phyloP scores from a whole-genome alignment of 2,888 invertebrate species.

The Andrena praecox region DNA sequence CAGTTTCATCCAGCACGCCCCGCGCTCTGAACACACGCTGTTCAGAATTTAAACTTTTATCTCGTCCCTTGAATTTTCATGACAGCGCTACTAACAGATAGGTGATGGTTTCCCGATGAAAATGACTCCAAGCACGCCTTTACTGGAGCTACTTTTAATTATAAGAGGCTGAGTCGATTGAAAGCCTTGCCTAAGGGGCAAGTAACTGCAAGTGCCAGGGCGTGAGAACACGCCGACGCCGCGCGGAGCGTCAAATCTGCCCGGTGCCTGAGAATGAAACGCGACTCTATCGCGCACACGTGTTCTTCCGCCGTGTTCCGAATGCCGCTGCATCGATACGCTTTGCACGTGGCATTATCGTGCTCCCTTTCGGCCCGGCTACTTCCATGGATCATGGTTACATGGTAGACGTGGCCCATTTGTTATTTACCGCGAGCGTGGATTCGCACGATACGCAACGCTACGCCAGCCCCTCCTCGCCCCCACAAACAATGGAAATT shows the following conservation, averaged over 20 bases:
- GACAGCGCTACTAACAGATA: too few relatives aligned
- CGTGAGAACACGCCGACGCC: not conserved
- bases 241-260: not conserved
- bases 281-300: constrained; percentile 38
- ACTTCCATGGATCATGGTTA: constrained; percentile 74
- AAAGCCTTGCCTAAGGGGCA: too few relatives aligned
- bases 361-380: constrained; percentile 38
- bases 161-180: too few relatives aligned
- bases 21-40: too few relatives aligned
- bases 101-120: too few relatives aligned
- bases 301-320: constrained; percentile 60
- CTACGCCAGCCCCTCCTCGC: not conserved
- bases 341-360: constrained; percentile 66
- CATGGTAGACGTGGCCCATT: constrained; percentile 73
- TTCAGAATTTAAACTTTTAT: too few relatives aligned
- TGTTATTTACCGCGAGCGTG: constrained; percentile 71
- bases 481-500: constrained; percentile 59
- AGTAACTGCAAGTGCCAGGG: too few relatives aligned
- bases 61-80: too few relatives aligned
- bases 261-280: constrained; percentile 35
- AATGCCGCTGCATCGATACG: constrained; percentile 57
- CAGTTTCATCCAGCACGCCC: too few relatives aligned
- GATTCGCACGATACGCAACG: constrained; percentile 67
- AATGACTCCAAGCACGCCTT: too few relatives aligned
- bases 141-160: too few relatives aligned